Evolutionary conservation across 2,888 invertebrate species (phyloP).

Genomic region (Fabriciana adippe): DNA sequence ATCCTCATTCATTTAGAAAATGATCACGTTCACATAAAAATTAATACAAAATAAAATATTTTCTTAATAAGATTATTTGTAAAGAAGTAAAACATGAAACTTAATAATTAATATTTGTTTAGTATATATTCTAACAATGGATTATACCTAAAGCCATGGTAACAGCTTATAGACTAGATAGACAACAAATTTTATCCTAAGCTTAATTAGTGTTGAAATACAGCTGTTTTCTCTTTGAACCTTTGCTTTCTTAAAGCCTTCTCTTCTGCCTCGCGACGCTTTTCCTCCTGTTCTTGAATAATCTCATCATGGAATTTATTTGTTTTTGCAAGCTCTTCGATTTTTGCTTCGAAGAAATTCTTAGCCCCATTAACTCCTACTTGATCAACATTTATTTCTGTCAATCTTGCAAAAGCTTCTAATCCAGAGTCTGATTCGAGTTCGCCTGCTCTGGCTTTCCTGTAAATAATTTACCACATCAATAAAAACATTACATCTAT

Average conservation of each 20-base stretch:
- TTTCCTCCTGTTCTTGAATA: conserved; percentile 94
- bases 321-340: conserved; percentile 90
- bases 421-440: conserved; percentile 93
- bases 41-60: conserved; percentile 4
- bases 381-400: conserved; percentile 96
- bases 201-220: conserved; percentile 83
- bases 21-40: conserved; percentile 6
- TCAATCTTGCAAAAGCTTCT: conserved; percentile 91
- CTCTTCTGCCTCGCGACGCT: conserved; percentile 91
- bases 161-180: conserved; percentile 78
- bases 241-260: conserved; percentile 89
- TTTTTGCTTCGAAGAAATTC: conserved; percentile 98
- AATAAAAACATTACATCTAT: not conserved
- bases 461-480: conserved; percentile 48
- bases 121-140: conserved; percentile 12
- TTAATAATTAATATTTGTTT: conserved; percentile 10
- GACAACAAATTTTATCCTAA: conserved; percentile 47
- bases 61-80: not conserved
- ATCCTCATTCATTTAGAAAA: not conserved
- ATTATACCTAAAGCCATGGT: conserved; percentile 61
- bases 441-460: conserved; percentile 96
- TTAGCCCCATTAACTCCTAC: conserved; percentile 97
- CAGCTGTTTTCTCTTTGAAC: conserved; percentile 94
- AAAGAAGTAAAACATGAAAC: not conserved
- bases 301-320: conserved; percentile 97